Evolutionary conservation across 2,797 vertebrate species (phyloP), one percentile per base, ranked within the genome.

Genomic region (Scolopax bukidnonensis): DNA sequence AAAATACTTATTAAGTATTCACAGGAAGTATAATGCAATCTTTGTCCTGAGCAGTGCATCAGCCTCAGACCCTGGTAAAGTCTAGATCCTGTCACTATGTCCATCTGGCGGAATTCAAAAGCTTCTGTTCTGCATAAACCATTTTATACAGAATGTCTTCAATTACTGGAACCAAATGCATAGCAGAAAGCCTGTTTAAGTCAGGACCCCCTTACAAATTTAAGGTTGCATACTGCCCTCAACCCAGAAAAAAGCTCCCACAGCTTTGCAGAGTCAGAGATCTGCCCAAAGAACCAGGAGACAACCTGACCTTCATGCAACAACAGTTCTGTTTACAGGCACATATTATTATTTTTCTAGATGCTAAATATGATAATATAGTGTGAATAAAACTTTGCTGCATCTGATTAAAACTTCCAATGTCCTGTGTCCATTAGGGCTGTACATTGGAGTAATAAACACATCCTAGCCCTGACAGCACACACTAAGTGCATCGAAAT

Each of bases 311-410:
- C 27, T 60, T 36, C 45, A 3, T 4, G 27, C n/a, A 82, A 36
- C 41, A 38, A 2, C 68, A 43, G 14, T 4, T 15, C n/a, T 38
- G 7, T 10, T 8, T 59, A 67, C 41, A 53, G 65, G 45, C 48
- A 71, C 4, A 6, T 2, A 1, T 32, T 19, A 33, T 27, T 60
- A 6, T 57, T 76, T 21, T 57, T 43, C 33, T 10, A 45, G 64
- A 71, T 38, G 65, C n/a, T 25, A 20, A 9, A 28, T 5, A 36
- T 9, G 32, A 20, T 32, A 38, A 48, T 2, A 30, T 1, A 48
- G 36, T 2, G 3, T 1, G 24, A 25, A 6, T 0, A 24, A 32
- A 50, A 54, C 36, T 73, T 60, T 1, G 19, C 17, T 28, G 33
- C 61, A n/a, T 50, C 27, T n/a, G 57, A 41, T 25, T 32, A 23